Evolutionary conservation across 1,140 invertebrate species (phyloP), one percentile per base, ranked within the genome.

Genomic region (Spodoptera frugiperda): DNA sequence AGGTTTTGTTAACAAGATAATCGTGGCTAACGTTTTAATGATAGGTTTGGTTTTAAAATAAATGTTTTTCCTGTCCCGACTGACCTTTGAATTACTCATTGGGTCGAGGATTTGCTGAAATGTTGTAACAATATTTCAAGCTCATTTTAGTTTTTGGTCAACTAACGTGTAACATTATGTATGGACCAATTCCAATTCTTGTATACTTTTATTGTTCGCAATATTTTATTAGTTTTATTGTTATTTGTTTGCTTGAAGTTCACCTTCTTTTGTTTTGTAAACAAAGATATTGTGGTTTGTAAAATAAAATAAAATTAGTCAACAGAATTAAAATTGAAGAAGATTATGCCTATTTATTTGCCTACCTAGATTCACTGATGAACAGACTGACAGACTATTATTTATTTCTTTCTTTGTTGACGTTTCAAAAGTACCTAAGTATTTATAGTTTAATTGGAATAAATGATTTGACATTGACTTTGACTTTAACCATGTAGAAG

Each of bases 1-100:
- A 55, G 3, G 49, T 68, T 83, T 79, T 80, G 77, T 77, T 79
- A 80, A 82, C 79, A 78, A 78, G 79, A 82, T 86, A 84, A 85
- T 80, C 76, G 82, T 63, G 17, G 39, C 76, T n/a, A 59, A 17
- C 55, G 9, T n/a, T 25, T 63, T 80, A 80, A 81, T 82, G 70
- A 80, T 85, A 78, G 80, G 78, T 78, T 76, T 55, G 21, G 75
- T 55, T 54, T 71, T 15, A 21, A 70, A 33, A 54, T 25, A 71
- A 55, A 44, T 44, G 3, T 82, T 79, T 82, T 84, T 85, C 75
- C 53, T 76, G 81, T 83, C 73, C 79, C 78, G 72, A 49, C 49
- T 59, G 54, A 25, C 30, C 63, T 79, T 71, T 85, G 78, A 79
- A 85, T 83, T 77, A 85, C 83, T 85, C 75, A 79, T 61, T 59